Evolutionary conservation across 1,140 invertebrate species (phyloP).

Genomic region (Penaeus japonicus): DNA sequence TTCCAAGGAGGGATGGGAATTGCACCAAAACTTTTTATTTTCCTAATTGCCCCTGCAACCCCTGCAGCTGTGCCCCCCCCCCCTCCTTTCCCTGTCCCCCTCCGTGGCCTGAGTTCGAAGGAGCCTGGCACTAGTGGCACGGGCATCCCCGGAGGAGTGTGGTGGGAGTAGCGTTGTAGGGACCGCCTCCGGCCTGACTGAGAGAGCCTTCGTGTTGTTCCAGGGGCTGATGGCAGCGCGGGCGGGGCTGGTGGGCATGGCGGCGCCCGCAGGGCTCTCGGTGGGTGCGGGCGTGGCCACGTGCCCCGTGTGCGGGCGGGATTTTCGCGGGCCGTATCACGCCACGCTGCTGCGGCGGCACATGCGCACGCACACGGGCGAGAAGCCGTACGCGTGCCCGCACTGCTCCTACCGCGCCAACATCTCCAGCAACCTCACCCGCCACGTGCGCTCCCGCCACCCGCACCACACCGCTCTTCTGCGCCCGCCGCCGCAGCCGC

Average conservation of each 20-base stretch:
- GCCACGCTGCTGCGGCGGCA: slow-evolving; percentile 59
- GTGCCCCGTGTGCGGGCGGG: slow-evolving; percentile 50
- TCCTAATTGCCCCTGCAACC: no score
- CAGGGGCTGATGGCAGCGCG: slow-evolving; percentile 51
- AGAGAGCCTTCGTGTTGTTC: slow-evolving; percentile 48
- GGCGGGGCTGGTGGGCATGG: slow-evolving; percentile 40
- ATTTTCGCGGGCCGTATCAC: slow-evolving; percentile 56
- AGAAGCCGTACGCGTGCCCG: slow-evolving; percentile 68
- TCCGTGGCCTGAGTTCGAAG: no score
- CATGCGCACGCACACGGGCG: slow-evolving; percentile 64
- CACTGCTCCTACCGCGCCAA: slow-evolving; percentile 56
- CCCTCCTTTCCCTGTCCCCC: no score
- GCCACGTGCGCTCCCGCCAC: slow-evolving; percentile 54
- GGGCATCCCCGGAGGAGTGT: no score
- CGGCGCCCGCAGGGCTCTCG: slow-evolving; percentile 3
- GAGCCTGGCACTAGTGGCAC: no score
- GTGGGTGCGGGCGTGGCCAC: slow-evolving; percentile 30
- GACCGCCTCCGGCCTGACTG: background rate
- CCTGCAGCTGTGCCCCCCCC: no score
- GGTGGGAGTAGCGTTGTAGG: background rate
- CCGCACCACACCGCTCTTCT: background rate
- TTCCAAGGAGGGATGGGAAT: no score
- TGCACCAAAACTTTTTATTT: no score
- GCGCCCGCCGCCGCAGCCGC: background rate
- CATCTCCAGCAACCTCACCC: slow-evolving; percentile 54